phyloP scores from a whole-genome alignment of 2,113 vertebrate genomes.

The Empidonax traillii region DNA sequence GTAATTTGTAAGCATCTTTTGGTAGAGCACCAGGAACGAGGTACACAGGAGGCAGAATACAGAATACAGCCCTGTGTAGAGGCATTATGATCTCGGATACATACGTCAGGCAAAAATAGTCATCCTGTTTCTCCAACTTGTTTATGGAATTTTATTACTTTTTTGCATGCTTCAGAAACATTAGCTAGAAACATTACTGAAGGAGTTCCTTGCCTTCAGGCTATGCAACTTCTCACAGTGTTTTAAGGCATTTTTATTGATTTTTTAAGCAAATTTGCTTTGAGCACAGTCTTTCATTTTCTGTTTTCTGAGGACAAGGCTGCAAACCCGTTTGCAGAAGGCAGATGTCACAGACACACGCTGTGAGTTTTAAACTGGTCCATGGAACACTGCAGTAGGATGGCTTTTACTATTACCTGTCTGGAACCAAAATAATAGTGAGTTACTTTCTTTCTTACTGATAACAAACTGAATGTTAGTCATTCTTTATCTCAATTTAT shows the following conservation, averaged over 20 bases:
- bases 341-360: neutral
- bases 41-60: neutral
- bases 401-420: neutral
- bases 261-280: conserved; percentile 47
- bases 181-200: conserved; percentile 4
- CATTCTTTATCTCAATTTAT: neutral
- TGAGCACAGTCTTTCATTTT: neutral
- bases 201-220: conserved; percentile 28
- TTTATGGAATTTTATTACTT: neutral
- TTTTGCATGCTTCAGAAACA: conserved; percentile 4
- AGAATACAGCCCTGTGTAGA: neutral
- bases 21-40: neutral
- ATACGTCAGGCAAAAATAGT: neutral
- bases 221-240: conserved; percentile 25
- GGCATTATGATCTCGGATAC: neutral
- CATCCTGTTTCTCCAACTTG: neutral
- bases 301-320: neutral
- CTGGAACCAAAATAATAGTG: neutral
- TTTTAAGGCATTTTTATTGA: conserved; percentile 48
- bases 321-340: neutral
- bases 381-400: neutral
- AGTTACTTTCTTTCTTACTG: neutral
- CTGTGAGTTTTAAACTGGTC: neutral
- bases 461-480: neutral
- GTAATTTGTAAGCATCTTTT: neutral